Percentiles rank a stretch among this genome's conserved stretches.
Evolutionary conservation across 2,888 invertebrate species (phyloP).

Genomic region (Eupithecia centaureata): DNA sequence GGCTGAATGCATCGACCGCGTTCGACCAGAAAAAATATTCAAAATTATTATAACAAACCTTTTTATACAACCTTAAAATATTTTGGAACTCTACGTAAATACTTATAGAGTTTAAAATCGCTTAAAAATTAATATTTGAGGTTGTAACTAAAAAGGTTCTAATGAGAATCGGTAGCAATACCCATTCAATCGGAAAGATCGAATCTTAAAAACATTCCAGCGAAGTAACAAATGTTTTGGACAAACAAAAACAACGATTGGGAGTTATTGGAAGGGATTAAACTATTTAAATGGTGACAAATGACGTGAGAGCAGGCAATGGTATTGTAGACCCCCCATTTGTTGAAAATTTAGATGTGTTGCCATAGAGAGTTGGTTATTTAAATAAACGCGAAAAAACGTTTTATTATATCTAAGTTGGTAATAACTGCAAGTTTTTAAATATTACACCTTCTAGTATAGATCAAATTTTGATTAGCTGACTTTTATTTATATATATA

Average conservation of each 20-base stretch:
- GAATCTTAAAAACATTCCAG: constrained; percentile 71
- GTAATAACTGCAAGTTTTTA: too few species aligned
- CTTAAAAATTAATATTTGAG: background rate
- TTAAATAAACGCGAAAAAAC: background rate
- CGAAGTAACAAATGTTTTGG: constrained; percentile 54
- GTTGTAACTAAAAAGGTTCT: constrained; percentile 21
- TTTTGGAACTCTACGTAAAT: constrained; percentile 1
- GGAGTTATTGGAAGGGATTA: constrained; percentile 11
- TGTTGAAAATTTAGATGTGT: background rate
- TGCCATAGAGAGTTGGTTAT: background rate
- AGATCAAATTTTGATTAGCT: too few species aligned
- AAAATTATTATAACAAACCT: constrained; percentile 47
- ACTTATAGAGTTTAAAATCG: constrained; percentile 33
- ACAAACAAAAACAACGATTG: constrained; percentile 36
- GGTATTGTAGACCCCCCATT: background rate
- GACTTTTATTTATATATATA: too few species aligned
- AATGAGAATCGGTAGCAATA: constrained; percentile 65
- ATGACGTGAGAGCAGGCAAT: constrained; percentile 9
- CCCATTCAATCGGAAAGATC: constrained; percentile 73
- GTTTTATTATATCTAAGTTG: too few species aligned
- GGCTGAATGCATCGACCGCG: constrained; percentile 61
- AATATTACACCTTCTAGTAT: too few species aligned
- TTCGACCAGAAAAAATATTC: constrained; percentile 66
- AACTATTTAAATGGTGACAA: constrained; percentile 28
- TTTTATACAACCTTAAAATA: background rate